Percentiles rank a stretch among this genome's conserved stretches.
phyloP scores from a whole-genome alignment of 2,888 invertebrate species.

The Charanyca ferruginea region DNA sequence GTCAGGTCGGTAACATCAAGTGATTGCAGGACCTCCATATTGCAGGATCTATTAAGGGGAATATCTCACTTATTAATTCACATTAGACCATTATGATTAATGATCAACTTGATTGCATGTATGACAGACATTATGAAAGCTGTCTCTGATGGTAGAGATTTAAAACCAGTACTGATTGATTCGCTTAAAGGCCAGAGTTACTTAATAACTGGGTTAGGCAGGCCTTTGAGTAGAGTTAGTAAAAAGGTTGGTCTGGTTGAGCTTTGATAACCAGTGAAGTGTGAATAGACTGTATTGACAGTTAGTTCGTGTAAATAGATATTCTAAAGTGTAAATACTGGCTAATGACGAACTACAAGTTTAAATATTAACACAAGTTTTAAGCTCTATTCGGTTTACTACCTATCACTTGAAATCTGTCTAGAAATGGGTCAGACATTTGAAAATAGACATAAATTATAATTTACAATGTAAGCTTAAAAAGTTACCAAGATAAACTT shows the following conservation, averaged over 20 bases:
- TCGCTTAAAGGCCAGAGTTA: constrained; percentile 57
- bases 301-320: not conserved
- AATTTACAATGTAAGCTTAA: not conserved
- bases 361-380: not conserved
- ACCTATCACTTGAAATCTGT: not conserved
- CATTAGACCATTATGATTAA: constrained; percentile 51
- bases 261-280: constrained; percentile 37
- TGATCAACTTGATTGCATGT: constrained; percentile 51
- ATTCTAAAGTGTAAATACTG: not conserved
- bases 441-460: not conserved
- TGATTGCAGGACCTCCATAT: constrained; percentile 43
- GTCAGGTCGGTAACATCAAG: constrained; percentile 34
- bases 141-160: constrained; percentile 52
- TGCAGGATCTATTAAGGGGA: constrained; percentile 39
- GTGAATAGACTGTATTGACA: constrained; percentile 26
- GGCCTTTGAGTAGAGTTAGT: constrained; percentile 44
- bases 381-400: not conserved
- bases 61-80: constrained; percentile 50
- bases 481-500: too few species aligned
- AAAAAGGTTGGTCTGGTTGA: constrained; percentile 17
- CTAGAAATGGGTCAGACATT: not conserved
- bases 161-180: constrained; percentile 65
- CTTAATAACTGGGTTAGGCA: constrained; percentile 60
- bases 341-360: not conserved
- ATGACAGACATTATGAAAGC: constrained; percentile 65